These are phyloP conservation scores for Adrianichthys oophorus DNA, from an alignment of 2,797 vertebrate species.

Conservation along the genomic window DNA sequence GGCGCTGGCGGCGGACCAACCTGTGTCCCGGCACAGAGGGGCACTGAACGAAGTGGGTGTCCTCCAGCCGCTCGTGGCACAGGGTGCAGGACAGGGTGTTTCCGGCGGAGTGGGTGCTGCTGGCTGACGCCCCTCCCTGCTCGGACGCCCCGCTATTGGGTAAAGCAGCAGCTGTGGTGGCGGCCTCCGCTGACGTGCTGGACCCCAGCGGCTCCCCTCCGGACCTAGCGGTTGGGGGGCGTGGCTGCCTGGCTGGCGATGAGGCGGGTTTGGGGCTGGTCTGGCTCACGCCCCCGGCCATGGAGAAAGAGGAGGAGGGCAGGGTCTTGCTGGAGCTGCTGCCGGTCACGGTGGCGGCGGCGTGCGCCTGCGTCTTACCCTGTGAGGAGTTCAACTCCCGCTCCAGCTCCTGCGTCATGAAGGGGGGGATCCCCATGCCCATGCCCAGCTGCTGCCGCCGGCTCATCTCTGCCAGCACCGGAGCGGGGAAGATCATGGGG, in stretches of 20 bases:
- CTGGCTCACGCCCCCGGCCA: conserved; percentile 68
- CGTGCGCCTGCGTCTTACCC: conserved; percentile 53
- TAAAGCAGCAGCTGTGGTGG: conserved; percentile 65
- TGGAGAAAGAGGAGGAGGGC: conserved; percentile 41
- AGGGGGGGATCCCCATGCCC: conserved; percentile 72
- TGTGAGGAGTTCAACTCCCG: conserved; percentile 77
- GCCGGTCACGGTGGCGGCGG: conserved; percentile 43
- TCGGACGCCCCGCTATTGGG: conserved; percentile 73
- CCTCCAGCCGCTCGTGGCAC: conserved; percentile 82
- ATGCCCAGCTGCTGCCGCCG: conserved; percentile 77
- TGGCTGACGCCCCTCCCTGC: conserved; percentile 62
- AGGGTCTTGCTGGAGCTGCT: conserved; percentile 45
- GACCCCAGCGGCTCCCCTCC: conserved; percentile 70
- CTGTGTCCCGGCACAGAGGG: conserved; percentile 80
- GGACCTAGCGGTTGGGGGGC: conserved; percentile 56
- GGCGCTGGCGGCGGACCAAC: conserved; percentile 34
- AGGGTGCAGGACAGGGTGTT: conserved; percentile 79
- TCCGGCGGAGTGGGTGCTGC: conserved; percentile 60
- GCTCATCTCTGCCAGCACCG: conserved; percentile 81
- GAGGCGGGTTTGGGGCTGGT: conserved; percentile 74
- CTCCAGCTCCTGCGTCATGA: conserved; percentile 83
- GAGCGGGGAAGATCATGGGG: conserved; percentile 78
- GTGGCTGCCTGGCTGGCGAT: conserved; percentile 68
- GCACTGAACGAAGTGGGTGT: conserved; percentile 80
- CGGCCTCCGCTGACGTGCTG: conserved; percentile 61